Conservation (phyloP, 23 tunicate genomes). For the Trididemnum nubilum region DNA sequence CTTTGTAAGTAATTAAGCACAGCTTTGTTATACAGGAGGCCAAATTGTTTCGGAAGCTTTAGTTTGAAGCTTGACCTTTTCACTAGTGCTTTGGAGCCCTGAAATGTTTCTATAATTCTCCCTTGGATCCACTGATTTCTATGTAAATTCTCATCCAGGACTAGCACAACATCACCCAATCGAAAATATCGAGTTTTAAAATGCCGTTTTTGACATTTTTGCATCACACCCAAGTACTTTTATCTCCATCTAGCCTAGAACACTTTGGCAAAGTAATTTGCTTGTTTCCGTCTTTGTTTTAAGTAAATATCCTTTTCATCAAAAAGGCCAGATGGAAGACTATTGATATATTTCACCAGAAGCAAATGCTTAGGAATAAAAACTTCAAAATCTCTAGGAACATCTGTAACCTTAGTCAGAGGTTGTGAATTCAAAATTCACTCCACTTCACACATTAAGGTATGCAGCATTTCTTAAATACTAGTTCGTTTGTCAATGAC, state of each 20-base stretch:
- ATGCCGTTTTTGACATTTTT: constrained; percentile 18
- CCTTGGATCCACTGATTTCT: constrained; percentile 7
- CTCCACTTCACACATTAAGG: constrained; percentile 37
- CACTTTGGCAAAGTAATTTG: constrained; percentile 4
- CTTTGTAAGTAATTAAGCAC: background rate
- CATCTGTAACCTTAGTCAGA: constrained; percentile 32
- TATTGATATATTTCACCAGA: constrained; percentile 1
- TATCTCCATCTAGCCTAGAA: constrained; percentile 1
- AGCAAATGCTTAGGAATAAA: constrained; percentile 43
- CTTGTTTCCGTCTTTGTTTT: constrained; percentile 30
- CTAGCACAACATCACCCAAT: constrained; percentile 13
- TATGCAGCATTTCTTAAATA: constrained; percentile 17
- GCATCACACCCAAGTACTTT: background rate
- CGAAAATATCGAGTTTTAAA: background rate
- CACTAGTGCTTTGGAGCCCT: background rate
- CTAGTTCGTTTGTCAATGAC: background rate
- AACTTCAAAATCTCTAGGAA: constrained; percentile 25
- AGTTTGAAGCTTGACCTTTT: constrained; percentile 4
- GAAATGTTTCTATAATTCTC: background rate
- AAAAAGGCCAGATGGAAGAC: constrained; percentile 41
- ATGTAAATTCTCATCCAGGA: background rate
- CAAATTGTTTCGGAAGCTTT: background rate
- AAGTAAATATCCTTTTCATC: constrained; percentile 32
- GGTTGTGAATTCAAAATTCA: constrained; percentile 41
- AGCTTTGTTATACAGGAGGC: constrained; percentile 11